Evolutionary conservation across 2,113 vertebrate species (phyloP), one percentile per base, ranked within the genome.

Genomic region (Melanerpes aurifrons): DNA sequence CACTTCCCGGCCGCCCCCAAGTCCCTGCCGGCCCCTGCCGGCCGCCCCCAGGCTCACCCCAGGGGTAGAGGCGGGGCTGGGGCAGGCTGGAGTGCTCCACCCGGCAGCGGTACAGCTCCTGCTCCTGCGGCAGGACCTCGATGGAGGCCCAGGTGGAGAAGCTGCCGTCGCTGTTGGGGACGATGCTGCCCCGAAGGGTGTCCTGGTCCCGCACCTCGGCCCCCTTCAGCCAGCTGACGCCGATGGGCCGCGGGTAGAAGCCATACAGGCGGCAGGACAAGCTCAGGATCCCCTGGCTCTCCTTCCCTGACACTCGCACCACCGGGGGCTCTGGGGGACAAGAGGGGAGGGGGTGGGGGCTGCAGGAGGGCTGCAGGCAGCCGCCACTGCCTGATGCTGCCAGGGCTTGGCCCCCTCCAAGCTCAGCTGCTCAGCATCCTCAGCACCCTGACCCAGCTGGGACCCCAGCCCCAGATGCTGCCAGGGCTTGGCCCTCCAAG

Each of bases 81-180:
- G 11, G 3, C 72, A 97, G 66, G 50, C 96, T 89, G 12, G 35
- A 37, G 48, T 98, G 98, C 10, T 92, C 45, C 92, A 97, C 93
- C 3, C 77, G 90, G 73, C 97, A 98, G 93, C 35, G 94, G 57
- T 94, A 96, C 35, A 73, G 7, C 22, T 96, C 79, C 4, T 68
- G 58, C 29, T 76, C 93, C 43, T 21, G 59, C 2, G 76, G 76
- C 7, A 7, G 67, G 29, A 79, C 69, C 11, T 35, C 35, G 35
- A 35, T 35, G 35, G 35, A 35, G 35, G 35, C 35, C 35, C 35
- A 35, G 35, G 35, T 69, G 93, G 97, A 94, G 76, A 84, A 98
- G 71, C 94, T 97, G 96, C 97, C 96, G 11, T 98, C 95, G 12
- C 95, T 86, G 15, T 93, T 93, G 73, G 96, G 90, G 6, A 53